Conservation (phyloP, 2,113 vertebrate species). For the Nipponia nippon region DNA sequence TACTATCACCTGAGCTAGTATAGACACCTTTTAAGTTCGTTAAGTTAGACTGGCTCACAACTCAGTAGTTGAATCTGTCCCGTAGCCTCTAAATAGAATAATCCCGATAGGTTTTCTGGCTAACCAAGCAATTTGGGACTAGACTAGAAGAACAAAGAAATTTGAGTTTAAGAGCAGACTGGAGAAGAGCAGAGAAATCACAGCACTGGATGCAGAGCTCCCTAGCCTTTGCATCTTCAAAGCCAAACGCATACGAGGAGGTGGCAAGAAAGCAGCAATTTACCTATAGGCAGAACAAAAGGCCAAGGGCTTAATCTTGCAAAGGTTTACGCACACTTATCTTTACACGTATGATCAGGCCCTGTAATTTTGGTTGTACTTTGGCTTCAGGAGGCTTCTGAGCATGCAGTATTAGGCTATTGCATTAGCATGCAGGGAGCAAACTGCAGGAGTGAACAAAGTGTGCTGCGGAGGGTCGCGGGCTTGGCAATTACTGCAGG, state of each 20-base stretch:
- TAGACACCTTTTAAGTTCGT: not conserved
- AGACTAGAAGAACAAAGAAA: not conserved
- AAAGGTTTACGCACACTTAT: not conserved
- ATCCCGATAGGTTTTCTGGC: not conserved
- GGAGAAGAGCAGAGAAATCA: not conserved
- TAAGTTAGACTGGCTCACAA: not conserved
- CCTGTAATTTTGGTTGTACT: not conserved
- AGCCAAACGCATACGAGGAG: not conserved
- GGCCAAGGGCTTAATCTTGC: not conserved
- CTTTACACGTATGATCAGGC: not conserved
- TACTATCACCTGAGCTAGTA: not conserved
- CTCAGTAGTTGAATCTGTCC: not conserved
- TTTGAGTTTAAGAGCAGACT: not conserved
- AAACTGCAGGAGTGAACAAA: not conserved
- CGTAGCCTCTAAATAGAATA: not conserved
- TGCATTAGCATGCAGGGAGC: not conserved
- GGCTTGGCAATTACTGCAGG: not conserved
- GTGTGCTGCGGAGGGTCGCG: accelerated
- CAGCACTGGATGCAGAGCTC: not conserved
- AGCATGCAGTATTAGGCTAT: not conserved
- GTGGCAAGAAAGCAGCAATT: not conserved
- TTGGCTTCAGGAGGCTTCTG: not conserved
- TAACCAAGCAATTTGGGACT: not conserved
- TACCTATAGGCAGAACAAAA: not conserved
- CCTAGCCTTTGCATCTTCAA: not conserved